These are phyloP conservation scores for Hybognathus amarus DNA, from an alignment of 2,797 vertebrate genomes.

Conservation along the genomic window DNA sequence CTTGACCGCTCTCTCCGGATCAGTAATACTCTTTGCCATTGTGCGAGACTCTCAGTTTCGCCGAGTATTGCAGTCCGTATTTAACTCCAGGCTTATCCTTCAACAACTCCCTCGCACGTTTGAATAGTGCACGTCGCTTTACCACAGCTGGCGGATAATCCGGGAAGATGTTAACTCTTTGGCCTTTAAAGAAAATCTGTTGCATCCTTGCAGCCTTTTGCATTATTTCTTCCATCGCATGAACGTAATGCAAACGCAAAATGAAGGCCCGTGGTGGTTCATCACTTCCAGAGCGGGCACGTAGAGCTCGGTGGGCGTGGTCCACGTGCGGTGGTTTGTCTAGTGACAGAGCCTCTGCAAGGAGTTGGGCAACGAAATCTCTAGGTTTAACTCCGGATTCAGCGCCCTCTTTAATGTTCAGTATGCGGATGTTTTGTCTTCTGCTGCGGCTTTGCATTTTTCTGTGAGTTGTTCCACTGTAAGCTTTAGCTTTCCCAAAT, in stretches of 20 bases:
- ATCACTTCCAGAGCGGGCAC: background rate
- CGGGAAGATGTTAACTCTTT: background rate
- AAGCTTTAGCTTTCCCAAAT: background rate
- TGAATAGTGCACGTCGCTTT: background rate
- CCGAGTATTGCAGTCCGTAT: too few species aligned
- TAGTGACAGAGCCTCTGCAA: background rate
- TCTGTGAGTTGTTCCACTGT: background rate
- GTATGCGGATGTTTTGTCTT: background rate
- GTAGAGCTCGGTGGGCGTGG: too few species aligned
- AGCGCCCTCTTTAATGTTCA: background rate
- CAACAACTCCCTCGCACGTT: background rate
- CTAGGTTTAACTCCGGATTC: background rate
- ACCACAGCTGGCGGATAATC: background rate
- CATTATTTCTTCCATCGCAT: constrained; percentile 1
- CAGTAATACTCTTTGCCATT: too few species aligned
- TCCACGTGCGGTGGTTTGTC: background rate
- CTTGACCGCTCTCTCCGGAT: too few species aligned
- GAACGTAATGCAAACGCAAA: background rate
- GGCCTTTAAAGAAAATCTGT: background rate
- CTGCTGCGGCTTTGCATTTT: background rate
- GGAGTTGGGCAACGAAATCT: background rate
- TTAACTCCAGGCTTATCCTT: background rate
- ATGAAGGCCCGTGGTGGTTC: background rate
- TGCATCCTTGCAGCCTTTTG: background rate
- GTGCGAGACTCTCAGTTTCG: too few species aligned